phyloP scores from a whole-genome alignment of 2,797 vertebrate genomes.

The Argya squamiceps region DNA sequence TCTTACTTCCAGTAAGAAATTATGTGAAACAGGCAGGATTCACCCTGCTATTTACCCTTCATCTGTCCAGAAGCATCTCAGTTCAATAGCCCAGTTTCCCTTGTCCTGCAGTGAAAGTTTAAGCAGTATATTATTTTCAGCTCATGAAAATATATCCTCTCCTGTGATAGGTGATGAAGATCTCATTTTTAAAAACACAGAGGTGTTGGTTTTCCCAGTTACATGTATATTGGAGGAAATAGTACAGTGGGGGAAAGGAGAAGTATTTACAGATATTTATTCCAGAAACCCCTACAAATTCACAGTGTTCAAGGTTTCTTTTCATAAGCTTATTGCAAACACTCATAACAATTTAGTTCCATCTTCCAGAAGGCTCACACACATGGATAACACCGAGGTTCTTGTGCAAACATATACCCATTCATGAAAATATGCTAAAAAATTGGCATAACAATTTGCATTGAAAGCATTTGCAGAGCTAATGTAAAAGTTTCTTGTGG shows the following conservation, averaged over 20 bases:
- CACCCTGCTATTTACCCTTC: background rate
- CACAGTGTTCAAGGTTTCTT: background rate
- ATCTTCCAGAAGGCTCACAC: slow-evolving; percentile 23
- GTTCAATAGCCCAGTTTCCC: background rate
- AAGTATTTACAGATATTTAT: background rate
- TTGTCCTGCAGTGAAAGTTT: background rate
- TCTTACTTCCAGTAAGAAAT: background rate
- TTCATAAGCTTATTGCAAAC: slow-evolving; percentile 26
- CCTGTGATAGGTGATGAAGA: background rate
- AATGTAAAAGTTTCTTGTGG: slow-evolving; percentile 53
- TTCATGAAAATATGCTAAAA: slow-evolving; percentile 52
- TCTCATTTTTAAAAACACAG: background rate
- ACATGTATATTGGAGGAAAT: background rate
- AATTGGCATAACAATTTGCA: slow-evolving; percentile 36
- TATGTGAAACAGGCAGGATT: background rate
- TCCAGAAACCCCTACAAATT: background rate
- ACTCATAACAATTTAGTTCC: background rate
- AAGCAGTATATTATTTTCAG: background rate
- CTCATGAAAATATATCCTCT: background rate
- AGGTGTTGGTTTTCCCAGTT: background rate
- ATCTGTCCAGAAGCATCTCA: background rate
- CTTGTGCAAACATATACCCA: slow-evolving; percentile 39
- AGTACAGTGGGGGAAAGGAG: background rate
- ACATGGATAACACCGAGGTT: background rate
- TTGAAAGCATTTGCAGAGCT: slow-evolving; percentile 18